These are phyloP conservation scores for Lepilemur septentrionalis DNA, from an alignment of 2,797 vertebrate species.

Conservation along the genomic window DNA sequence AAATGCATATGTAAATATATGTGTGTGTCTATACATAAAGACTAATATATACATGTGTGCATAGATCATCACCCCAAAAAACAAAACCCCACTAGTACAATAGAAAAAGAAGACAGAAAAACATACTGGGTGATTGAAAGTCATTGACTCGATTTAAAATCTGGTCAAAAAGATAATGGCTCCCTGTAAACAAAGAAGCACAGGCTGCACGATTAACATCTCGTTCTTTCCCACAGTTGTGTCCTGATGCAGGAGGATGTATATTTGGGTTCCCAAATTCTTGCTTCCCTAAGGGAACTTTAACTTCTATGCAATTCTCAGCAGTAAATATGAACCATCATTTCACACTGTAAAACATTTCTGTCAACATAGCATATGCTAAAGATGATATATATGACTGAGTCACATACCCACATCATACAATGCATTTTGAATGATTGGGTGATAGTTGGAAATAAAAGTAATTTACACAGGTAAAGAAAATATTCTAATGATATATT, in stretches of 20 bases:
- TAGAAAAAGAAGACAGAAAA: neutral
- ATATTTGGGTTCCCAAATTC: slow-evolving; percentile 43
- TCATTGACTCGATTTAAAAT: slow-evolving; percentile 12
- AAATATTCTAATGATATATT: neutral
- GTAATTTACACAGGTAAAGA: neutral
- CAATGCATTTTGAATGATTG: neutral
- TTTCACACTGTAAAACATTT: neutral
- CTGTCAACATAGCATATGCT: neutral
- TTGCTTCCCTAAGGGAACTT: slow-evolving; percentile 31
- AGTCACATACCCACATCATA: neutral
- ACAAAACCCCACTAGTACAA: neutral
- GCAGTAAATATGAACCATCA: neutral
- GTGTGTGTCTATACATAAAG: neutral
- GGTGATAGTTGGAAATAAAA: slow-evolving; percentile 15
- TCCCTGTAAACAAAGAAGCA: neutral
- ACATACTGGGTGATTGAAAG: neutral
- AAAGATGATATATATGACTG: neutral
- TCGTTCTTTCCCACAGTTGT: slow-evolving; percentile 30
- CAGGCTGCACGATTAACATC: neutral
- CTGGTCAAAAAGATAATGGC: neutral
- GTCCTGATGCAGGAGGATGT: neutral
- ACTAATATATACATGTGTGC: neutral
- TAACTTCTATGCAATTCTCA: slow-evolving; percentile 13
- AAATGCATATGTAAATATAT: neutral
- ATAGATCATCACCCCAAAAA: neutral